Evolutionary conservation across 2,113 vertebrate genomes (phyloP).

Genomic region (Phrynosoma blainvillii): DNA sequence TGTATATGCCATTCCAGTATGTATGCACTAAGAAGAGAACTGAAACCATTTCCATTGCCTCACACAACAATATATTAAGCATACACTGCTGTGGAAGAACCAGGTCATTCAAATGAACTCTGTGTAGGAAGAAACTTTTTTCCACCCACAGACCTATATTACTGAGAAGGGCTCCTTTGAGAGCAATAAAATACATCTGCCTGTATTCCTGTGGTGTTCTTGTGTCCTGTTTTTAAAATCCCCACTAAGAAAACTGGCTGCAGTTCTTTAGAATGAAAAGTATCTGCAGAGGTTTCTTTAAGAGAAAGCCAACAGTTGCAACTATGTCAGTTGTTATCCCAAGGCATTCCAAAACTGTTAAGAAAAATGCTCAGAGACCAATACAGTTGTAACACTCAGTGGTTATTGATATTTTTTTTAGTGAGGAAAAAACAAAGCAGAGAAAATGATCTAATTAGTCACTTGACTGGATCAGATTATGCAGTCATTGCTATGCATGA

Average conservation of each 20-base stretch:
- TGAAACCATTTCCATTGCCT: constrained; percentile 29
- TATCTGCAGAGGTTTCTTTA: constrained; percentile 35
- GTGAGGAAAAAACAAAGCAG: constrained; percentile 7
- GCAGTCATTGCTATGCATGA: neutral
- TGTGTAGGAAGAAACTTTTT: constrained; percentile 34
- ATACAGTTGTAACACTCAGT: constrained; percentile 21
- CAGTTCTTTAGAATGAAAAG: constrained; percentile 37
- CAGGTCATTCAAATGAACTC: constrained; percentile 41
- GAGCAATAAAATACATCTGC: constrained; percentile 28
- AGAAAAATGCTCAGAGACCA: constrained; percentile 27
- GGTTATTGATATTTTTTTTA: neutral
- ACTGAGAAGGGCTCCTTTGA: constrained; percentile 43
- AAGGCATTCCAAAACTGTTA: constrained; percentile 10
- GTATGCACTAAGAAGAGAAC: neutral
- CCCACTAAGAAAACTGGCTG: constrained; percentile 42
- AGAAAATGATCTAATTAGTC: constrained; percentile 23
- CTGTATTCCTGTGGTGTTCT: constrained; percentile 24
- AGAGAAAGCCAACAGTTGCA: constrained; percentile 7
- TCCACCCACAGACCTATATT: constrained; percentile 37
- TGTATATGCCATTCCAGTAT: neutral
- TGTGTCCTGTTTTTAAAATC: constrained; percentile 56
- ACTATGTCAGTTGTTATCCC: neutral
- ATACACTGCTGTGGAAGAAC: constrained; percentile 42
- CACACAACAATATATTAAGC: constrained; percentile 47
- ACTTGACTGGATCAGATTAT: neutral